These are phyloP conservation scores for Ophraella communa DNA, from an alignment of 2,888 invertebrate species.

Conservation along the genomic window DNA sequence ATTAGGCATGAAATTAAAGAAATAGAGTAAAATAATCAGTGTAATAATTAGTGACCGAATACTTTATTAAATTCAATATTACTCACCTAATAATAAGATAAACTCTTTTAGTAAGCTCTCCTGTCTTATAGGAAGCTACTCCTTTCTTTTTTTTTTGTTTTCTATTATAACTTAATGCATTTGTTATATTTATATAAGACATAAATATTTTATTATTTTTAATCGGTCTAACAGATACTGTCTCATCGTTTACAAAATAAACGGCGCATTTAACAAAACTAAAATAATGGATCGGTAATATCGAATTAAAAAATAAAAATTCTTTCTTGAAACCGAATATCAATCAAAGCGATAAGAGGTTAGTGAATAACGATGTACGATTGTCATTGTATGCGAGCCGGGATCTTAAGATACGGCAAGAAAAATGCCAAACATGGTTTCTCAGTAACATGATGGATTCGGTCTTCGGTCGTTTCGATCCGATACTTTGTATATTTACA, in stretches of 20 bases:
- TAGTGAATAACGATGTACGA: constrained; percentile 38
- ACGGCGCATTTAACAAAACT: not conserved
- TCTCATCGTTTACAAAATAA: not conserved
- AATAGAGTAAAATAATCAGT: no score
- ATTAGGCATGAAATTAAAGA: no score
- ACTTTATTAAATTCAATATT: no score
- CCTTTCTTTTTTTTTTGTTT: no score
- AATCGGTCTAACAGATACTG: not conserved
- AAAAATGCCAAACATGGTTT: constrained; percentile 48
- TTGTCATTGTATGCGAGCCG: constrained; percentile 31
- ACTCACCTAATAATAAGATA: no score
- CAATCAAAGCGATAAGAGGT: constrained; percentile 35
- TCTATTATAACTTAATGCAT: no score
- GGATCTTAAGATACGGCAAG: constrained; percentile 37
- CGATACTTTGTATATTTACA: constrained; percentile 42
- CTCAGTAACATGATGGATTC: constrained; percentile 44
- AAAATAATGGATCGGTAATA: not conserved
- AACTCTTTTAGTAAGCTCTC: no score
- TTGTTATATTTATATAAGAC: no score
- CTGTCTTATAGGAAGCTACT: no score
- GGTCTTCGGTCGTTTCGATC: constrained; percentile 48
- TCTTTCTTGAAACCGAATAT: constrained; percentile 22
- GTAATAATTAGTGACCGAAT: no score
- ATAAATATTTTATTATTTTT: no score
- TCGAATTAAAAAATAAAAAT: constrained; percentile 5